Evolutionary conservation across 2,888 invertebrate genomes (phyloP).

Genomic region (Acleris sparsana): DNA sequence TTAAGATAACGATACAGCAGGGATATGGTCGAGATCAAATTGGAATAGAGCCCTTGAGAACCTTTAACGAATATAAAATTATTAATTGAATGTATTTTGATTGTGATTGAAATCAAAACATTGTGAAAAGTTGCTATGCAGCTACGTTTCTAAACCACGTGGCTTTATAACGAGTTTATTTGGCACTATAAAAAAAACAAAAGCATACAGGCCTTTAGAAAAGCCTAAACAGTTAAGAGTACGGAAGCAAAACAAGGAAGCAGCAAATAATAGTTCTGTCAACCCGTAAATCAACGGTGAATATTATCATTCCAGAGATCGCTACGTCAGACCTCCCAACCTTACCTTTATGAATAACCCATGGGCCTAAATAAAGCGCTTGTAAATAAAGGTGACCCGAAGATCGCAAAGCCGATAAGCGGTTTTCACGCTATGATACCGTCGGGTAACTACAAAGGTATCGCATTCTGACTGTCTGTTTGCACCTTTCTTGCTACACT

Average conservation of each 20-base stretch:
- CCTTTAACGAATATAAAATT: too few relatives aligned
- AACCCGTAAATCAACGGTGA: constrained; percentile 21
- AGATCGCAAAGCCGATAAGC: constrained; percentile 49
- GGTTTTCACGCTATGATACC: constrained; percentile 24
- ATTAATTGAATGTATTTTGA: too few relatives aligned
- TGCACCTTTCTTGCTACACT: constrained; percentile 22
- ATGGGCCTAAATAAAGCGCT: constrained; percentile 48
- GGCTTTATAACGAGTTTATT: too few relatives aligned
- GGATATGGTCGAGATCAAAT: too few relatives aligned
- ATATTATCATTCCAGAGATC: constrained; percentile 38
- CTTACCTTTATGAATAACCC: constrained; percentile 46
- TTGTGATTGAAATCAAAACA: too few relatives aligned
- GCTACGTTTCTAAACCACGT: too few relatives aligned
- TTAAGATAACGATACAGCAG: too few relatives aligned
- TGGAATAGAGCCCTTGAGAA: too few relatives aligned
- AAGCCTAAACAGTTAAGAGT: too few relatives aligned
- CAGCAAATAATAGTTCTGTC: constrained; percentile 8
- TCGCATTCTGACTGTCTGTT: constrained; percentile 19
- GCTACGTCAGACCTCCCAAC: constrained; percentile 26
- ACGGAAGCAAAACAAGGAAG: background rate
- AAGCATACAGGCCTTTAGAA: too few relatives aligned
- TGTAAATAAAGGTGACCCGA: constrained; percentile 50
- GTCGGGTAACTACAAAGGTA: constrained; percentile 25
- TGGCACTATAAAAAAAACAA: too few relatives aligned
- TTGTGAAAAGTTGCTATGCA: too few relatives aligned